Evolutionary conservation across 2,888 invertebrate species (phyloP).

Genomic region (Drosophila atripex): DNA sequence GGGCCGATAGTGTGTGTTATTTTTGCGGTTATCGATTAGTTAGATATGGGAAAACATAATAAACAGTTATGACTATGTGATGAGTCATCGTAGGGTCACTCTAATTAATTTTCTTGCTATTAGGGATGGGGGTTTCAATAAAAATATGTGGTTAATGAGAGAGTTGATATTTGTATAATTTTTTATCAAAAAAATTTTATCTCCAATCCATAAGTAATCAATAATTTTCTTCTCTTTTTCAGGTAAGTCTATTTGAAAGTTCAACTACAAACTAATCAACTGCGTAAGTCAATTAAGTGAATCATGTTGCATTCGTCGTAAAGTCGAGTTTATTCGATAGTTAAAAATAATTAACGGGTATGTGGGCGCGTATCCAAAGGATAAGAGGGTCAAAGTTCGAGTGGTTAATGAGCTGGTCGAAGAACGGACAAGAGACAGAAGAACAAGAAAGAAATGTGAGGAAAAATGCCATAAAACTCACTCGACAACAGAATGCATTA

Average conservation of each 20-base stretch:
- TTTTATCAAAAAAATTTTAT: not conserved
- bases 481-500: conserved; percentile 65
- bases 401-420: conserved; percentile 31
- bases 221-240: conserved; percentile 8
- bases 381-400: conserved; percentile 25
- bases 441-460: conserved; percentile 2
- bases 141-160: not conserved
- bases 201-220: not conserved
- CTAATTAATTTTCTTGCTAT: conserved; percentile 22
- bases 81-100: conserved; percentile 19
- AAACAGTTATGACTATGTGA: conserved; percentile 41
- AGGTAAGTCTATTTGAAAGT: conserved; percentile 31
- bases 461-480: conserved; percentile 35
- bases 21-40: conserved; percentile 75
- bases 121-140: conserved; percentile 9
- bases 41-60: conserved; percentile 44
- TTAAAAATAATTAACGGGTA: conserved; percentile 35
- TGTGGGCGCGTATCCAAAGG: conserved; percentile 6
- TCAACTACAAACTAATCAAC: not conserved
- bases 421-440: conserved; percentile 17
- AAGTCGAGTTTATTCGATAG: conserved; percentile 24
- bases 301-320: conserved; percentile 25
- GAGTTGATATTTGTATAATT: no score
- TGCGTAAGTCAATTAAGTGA: conserved; percentile 24
- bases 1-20: conserved; percentile 33